phyloP scores from a whole-genome alignment of 2,797 vertebrate genomes.

The Menidia menidia region DNA sequence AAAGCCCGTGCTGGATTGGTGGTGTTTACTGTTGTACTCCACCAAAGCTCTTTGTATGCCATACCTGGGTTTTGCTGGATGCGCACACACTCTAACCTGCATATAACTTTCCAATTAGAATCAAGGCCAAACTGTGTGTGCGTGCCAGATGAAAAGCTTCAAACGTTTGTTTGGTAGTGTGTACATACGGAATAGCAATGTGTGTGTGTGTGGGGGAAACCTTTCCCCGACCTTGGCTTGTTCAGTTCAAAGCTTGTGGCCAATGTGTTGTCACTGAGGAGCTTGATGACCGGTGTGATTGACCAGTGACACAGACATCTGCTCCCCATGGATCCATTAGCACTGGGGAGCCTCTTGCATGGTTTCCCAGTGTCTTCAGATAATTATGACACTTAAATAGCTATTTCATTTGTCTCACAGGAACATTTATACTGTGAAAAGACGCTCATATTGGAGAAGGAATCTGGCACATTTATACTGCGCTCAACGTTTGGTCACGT shows the following conservation, averaged over 20 bases:
- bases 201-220: conserved; percentile 2
- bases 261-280: conserved; percentile 12
- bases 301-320: conserved; percentile 53
- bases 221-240: conserved; percentile 32
- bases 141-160: neutral
- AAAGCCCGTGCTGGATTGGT: neutral
- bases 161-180: neutral
- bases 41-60: conserved; percentile 4
- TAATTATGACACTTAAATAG: conserved; percentile 38
- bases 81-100: neutral
- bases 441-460: conserved; percentile 40
- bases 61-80: neutral
- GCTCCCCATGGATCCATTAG: conserved; percentile 47
- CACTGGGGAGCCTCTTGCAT: conserved; percentile 19
- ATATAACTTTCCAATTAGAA: neutral
- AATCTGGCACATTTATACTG: conserved; percentile 50
- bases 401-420: conserved; percentile 20
- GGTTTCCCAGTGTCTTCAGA: conserved; percentile 35
- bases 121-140: neutral
- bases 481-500: conserved; percentile 36
- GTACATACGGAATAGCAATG: neutral
- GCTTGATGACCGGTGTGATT: conserved; percentile 44
- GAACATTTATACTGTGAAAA: conserved; percentile 57
- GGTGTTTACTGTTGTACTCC: neutral
- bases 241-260: conserved; percentile 34